phyloP scores from a whole-genome alignment of 2,113 vertebrate species.

The Podarcis muralis region DNA sequence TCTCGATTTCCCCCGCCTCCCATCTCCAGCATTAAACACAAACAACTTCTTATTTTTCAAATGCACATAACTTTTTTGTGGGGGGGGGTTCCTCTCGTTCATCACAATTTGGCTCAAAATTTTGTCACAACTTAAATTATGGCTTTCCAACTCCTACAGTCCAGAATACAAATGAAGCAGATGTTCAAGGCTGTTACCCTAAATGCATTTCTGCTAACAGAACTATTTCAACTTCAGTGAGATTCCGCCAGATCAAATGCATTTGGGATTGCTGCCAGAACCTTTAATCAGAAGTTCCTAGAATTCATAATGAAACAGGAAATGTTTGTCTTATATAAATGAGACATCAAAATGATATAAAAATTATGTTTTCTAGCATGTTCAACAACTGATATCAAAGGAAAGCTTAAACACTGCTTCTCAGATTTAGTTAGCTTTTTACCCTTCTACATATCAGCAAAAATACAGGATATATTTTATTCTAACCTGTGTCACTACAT shows the following conservation, averaged over 20 bases:
- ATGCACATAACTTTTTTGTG: background rate
- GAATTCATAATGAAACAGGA: conserved; percentile 4
- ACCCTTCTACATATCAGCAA: background rate
- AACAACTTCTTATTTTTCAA: background rate
- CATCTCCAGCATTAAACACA: background rate
- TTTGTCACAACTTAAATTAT: background rate
- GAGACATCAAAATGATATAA: background rate
- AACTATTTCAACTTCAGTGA: background rate
- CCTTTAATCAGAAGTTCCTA: conserved; percentile 5
- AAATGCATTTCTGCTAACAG: background rate
- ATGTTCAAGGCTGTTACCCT: background rate
- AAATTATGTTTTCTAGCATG: background rate
- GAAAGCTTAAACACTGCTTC: background rate
- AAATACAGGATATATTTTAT: background rate
- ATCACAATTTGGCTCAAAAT: background rate
- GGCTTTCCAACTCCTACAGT: background rate
- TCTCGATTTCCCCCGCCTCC: accelerated
- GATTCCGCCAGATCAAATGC: background rate
- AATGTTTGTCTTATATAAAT: conserved; percentile 4
- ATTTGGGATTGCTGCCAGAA: conserved; percentile 11
- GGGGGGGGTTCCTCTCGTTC: background rate
- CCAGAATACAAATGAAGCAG: conserved; percentile 2
- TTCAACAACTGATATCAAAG: background rate
- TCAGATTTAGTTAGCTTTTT: background rate
- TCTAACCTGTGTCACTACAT: background rate